Conservation (phyloP, 2,113 vertebrate species). For the Sturnus vulgaris region DNA sequence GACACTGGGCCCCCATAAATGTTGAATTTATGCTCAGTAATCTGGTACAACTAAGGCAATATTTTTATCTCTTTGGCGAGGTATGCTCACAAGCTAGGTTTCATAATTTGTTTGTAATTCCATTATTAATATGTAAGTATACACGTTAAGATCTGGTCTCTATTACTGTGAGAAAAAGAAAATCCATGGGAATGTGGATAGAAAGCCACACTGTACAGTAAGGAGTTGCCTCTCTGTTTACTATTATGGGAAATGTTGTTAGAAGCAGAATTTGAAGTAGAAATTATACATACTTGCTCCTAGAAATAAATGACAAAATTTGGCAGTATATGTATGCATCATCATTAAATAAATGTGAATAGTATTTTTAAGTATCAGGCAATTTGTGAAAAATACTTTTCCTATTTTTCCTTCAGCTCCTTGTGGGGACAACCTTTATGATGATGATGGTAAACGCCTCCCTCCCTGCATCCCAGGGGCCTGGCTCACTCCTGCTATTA, state of each 20-base stretch:
- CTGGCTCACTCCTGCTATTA: conserved; percentile 96
- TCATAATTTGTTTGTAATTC: neutral
- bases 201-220: neutral
- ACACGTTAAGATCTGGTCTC: neutral
- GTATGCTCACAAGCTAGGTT: neutral
- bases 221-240: neutral
- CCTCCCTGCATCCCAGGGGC: conserved; percentile 96
- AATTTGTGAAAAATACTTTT: neutral
- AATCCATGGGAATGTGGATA: neutral
- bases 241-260: neutral
- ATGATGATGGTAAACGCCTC: conserved; percentile 94
- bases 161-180: neutral
- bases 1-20: neutral
- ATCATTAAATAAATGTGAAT: neutral
- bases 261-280: neutral
- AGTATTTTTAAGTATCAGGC: neutral
- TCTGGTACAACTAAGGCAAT: neutral
- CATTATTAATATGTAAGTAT: neutral
- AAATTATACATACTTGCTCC: neutral
- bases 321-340: neutral
- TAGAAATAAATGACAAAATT: neutral
- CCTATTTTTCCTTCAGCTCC: conserved; percentile 77
- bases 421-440: conserved; percentile 94
- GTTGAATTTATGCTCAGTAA: neutral
- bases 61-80: neutral